Base-by-base conservation (phyloP, 92 coral and sea anemone species). In the Micromussa lordhowensis region DNA sequence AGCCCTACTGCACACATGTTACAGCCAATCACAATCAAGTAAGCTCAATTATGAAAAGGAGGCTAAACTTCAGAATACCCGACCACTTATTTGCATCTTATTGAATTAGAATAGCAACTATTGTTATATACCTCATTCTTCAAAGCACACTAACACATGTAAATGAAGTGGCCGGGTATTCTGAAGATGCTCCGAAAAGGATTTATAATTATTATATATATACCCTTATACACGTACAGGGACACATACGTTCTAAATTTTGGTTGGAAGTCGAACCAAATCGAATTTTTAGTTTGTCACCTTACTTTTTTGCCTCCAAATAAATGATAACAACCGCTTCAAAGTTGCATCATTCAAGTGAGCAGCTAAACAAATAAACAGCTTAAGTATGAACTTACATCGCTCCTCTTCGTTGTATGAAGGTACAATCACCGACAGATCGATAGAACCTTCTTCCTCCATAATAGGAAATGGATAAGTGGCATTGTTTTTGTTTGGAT, bases 351-450 rank as follows among this genome's bases (percentile, higher is more conserved):
- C 64, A 86, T 58, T 63, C 35, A 38, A 31, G 18, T 19, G 59
- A 77, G 51, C 82, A 75, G 74, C 82, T 76, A 57, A 71, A 28
- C 81, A 72, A 82, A 88, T 73, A 75, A 71, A 21, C 49, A 49
- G 34, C 2, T 28, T 31, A 36, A 87, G 71, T 48, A 26, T 71
- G 16, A 58, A 91, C 98, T 94, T 70, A 97, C 99, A 85, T 86
- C 99, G 93, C 30, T 94, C 95, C 68, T 97, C 98, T 69, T 97
- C 99, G 80, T 97, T 97, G 92, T 94, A 97, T 6, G 99, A 93
- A 12, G 99, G 99, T 12, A 97, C 98, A 35, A 97, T 91, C 49
- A 97, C 84, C 0, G 99, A 96, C 19, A 97, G 76, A 81, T 97
- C 99, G 55, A 96, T 73, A 13, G 96, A 94, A 8, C 98, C 96